Conservation (phyloP, 1,140 invertebrate species). For the Tetraneura akinire region DNA sequence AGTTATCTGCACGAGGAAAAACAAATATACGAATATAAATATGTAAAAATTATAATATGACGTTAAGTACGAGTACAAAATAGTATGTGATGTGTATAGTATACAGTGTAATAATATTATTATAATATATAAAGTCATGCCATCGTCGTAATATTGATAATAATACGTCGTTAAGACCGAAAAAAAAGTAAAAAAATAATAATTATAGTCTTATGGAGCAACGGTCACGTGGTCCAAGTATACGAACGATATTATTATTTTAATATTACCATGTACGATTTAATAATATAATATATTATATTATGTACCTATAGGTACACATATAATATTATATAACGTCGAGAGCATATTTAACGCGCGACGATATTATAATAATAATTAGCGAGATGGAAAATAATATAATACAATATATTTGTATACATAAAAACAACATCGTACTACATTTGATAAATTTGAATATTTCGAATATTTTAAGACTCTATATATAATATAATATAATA, state of each 20-base stretch:
- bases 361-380: slow-evolving; percentile 16
- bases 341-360: slow-evolving; percentile 20
- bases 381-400: neutral
- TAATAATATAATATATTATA: neutral
- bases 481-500: neutral
- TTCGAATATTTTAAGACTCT: neutral
- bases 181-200: too few species aligned
- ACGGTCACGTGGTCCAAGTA: neutral
- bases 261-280: neutral
- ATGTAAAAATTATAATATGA: too few species aligned
- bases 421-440: too few species aligned
- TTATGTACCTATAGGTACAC: neutral
- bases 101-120: neutral
- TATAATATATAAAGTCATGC: too few species aligned
- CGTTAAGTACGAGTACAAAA: too few species aligned
- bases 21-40: neutral
- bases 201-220: neutral
- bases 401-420: too few species aligned
- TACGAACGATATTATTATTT: neutral
- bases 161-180: too few species aligned
- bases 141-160: too few species aligned
- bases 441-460: neutral
- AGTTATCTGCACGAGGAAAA: neutral
- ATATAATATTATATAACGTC: too few species aligned
- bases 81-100: neutral